Evolutionary conservation across 2,113 vertebrate genomes (phyloP).

Genomic region (Phoenicopterus ruber): DNA sequence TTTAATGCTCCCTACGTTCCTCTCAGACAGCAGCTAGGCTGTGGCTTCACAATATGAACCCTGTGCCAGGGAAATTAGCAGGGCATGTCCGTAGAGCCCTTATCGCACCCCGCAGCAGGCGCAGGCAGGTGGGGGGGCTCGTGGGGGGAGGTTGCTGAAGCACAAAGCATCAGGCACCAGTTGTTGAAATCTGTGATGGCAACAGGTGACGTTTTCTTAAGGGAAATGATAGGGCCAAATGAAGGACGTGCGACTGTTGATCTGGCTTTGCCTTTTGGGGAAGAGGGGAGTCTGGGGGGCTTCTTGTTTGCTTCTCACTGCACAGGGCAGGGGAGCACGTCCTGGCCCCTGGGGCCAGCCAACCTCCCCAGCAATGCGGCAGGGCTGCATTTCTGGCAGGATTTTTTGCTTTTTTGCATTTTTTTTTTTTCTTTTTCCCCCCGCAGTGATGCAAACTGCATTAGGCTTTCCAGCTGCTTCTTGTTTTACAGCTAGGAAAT

Average conservation of each 20-base stretch:
- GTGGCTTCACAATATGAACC: background rate
- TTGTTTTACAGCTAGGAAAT: background rate
- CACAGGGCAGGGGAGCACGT: rapidly evolving
- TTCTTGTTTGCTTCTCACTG: background rate
- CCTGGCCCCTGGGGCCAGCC: background rate
- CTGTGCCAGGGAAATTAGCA: background rate
- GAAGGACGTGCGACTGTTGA: background rate
- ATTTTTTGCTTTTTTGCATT: background rate
- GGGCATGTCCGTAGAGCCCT: rapidly evolving
- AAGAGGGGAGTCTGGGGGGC: background rate
- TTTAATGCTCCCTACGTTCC: background rate
- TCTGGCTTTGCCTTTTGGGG: background rate
- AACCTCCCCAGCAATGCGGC: background rate
- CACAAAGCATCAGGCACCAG: rapidly evolving
- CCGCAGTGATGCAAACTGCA: background rate
- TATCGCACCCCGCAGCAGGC: background rate
- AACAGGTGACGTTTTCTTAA: background rate
- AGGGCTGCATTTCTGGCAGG: background rate
- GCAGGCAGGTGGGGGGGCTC: background rate
- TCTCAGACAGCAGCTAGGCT: background rate
- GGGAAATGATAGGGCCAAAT: background rate
- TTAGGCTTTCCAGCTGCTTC: background rate
- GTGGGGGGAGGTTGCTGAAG: rapidly evolving
- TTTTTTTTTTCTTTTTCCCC: too few relatives aligned
- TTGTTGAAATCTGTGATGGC: background rate